phyloP scores from a whole-genome alignment of 2,888 invertebrate genomes.

The Cylindroiulus punctatus region DNA sequence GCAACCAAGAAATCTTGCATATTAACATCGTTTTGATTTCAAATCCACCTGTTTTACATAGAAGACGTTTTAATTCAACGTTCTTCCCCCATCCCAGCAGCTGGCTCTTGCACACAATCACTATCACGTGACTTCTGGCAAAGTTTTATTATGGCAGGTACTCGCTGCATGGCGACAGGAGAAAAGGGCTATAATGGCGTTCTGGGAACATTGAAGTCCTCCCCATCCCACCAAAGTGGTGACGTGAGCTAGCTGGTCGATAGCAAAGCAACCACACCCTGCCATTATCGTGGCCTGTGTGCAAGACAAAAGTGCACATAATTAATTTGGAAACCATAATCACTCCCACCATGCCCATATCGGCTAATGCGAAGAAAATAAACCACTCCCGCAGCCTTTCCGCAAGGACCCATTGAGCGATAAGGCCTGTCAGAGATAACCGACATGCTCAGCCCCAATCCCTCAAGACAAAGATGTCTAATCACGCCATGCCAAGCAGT shows the following conservation, averaged over 20 bases:
- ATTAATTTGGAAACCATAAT: slow-evolving; percentile 46
- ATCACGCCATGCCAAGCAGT: too few species aligned
- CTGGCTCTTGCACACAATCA: too few species aligned
- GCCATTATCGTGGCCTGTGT: slow-evolving; percentile 40
- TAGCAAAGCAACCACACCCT: slow-evolving; percentile 50
- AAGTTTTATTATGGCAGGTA: background rate
- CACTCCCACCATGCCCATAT: slow-evolving; percentile 29
- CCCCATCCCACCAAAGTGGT: background rate
- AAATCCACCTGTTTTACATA: too few species aligned
- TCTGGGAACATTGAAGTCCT: background rate
- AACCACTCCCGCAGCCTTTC: slow-evolving; percentile 5
- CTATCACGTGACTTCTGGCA: too few species aligned
- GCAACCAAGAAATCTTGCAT: too few species aligned
- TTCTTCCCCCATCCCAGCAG: too few species aligned
- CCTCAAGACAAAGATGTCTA: background rate
- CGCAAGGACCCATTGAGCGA: slow-evolving; percentile 5
- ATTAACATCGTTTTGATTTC: too few species aligned
- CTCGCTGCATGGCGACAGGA: background rate
- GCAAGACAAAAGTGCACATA: slow-evolving; percentile 36
- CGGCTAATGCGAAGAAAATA: slow-evolving; percentile 22
- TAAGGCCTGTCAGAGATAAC: background rate
- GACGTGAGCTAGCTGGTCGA: slow-evolving; percentile 7
- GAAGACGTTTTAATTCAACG: too few species aligned
- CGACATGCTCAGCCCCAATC: background rate
- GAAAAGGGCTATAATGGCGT: background rate